These are phyloP conservation scores for Tromatobia lineatoria DNA, from an alignment of 2,888 invertebrate genomes.

Conservation along the genomic window DNA sequence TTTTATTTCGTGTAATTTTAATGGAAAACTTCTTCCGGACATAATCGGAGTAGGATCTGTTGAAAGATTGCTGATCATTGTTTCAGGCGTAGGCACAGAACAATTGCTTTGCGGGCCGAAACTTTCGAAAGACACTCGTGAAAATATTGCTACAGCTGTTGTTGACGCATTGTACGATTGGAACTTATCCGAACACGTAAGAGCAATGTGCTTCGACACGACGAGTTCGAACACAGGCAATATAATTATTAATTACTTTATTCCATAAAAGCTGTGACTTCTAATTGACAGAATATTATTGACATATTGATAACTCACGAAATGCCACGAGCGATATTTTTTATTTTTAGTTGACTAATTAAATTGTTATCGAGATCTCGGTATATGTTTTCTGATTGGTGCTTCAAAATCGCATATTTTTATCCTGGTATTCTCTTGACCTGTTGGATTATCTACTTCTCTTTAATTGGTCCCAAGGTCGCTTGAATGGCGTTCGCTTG, in stretches of 20 bases:
- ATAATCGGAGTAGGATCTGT: conserved; percentile 49
- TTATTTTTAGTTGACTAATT: too few species aligned
- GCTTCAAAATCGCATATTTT: conserved; percentile 5
- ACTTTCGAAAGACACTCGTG: conserved; percentile 49
- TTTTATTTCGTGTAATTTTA: conserved; percentile 1
- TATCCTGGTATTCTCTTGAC: conserved; percentile 4
- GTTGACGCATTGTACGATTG: conserved; percentile 53
- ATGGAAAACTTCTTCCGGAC: conserved; percentile 64
- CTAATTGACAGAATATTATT: neutral
- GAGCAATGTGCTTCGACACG: conserved; percentile 74
- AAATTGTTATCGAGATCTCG: too few species aligned
- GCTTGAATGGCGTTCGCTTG: conserved; percentile 20
- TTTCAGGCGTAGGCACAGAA: conserved; percentile 47
- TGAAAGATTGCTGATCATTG: conserved; percentile 60
- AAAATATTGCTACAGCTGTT: conserved; percentile 5
- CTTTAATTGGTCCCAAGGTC: conserved; percentile 23
- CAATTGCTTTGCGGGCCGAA: conserved; percentile 66
- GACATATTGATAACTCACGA: conserved; percentile 10
- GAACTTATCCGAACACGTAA: conserved; percentile 57
- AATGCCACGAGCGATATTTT: too few species aligned
- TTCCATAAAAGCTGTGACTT: neutral
- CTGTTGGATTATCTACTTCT: conserved; percentile 2
- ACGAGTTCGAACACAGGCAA: conserved; percentile 72
- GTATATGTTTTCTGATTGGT: too few species aligned
- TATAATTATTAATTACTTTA: neutral